Evolutionary conservation across 2,797 vertebrate species (phyloP).

Genomic region (Steatocranus sp.): DNA sequence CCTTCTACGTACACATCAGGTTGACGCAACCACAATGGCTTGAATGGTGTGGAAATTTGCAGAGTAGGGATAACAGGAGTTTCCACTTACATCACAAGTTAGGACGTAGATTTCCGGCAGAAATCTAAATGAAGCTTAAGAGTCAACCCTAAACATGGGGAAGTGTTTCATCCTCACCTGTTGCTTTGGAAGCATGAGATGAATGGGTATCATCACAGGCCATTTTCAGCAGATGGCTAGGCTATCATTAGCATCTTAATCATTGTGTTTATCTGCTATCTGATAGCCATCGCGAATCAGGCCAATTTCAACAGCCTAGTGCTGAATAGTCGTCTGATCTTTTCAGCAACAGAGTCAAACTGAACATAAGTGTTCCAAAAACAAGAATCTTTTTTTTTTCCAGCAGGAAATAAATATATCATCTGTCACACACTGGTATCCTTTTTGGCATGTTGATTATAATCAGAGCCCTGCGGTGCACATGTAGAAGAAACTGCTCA

Average conservation of each 20-base stretch:
- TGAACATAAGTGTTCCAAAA: background rate
- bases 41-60: background rate
- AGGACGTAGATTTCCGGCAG: fast-evolving
- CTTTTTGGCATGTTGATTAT: background rate
- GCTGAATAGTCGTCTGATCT: conserved; percentile 6
- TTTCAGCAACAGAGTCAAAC: background rate
- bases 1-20: fast-evolving
- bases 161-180: conserved; percentile 33
- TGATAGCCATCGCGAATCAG: conserved; percentile 2
- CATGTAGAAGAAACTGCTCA: background rate
- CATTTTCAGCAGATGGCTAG: conserved; percentile 18
- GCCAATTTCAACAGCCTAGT: conserved; percentile 7
- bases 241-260: conserved; percentile 56
- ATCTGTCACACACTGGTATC: background rate
- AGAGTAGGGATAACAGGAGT: background rate
- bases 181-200: conserved; percentile 20
- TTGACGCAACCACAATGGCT: fast-evolving
- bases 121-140: background rate
- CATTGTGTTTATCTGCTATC: conserved; percentile 16
- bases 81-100: background rate
- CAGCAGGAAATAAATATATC: conserved; percentile 10
- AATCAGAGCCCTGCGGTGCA: background rate
- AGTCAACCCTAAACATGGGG: background rate
- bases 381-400: background rate
- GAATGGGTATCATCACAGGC: conserved; percentile 14